A percentile compares a stretch with the other conserved stretches of the same genome.
Evolutionary conservation across 1,140 invertebrate genomes (phyloP).

Genomic region (Euura saliciscinereae): DNA sequence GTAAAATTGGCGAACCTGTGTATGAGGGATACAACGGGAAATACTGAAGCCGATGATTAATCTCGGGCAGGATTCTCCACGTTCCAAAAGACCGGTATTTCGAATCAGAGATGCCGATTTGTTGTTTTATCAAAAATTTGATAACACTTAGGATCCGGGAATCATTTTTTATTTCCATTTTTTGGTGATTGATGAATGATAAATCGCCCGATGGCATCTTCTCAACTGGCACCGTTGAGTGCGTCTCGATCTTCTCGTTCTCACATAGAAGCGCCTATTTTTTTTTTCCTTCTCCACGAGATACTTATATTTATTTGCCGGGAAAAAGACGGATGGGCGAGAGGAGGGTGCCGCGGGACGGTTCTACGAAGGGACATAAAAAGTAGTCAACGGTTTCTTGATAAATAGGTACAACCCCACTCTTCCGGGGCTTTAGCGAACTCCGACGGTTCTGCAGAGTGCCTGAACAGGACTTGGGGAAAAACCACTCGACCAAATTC

Average conservation of each 20-base stretch:
- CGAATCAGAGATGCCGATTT: too few relatives aligned
- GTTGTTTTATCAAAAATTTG: too few relatives aligned
- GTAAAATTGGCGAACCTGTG: not conserved
- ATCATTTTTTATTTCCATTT: too few relatives aligned
- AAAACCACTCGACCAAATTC: not conserved
- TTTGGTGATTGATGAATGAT: not conserved
- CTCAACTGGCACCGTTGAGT: not conserved
- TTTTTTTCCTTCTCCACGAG: too few relatives aligned
- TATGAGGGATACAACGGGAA: not conserved
- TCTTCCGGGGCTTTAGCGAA: not conserved
- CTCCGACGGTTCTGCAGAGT: not conserved
- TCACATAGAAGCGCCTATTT: not conserved
- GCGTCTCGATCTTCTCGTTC: not conserved
- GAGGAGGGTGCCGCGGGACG: not conserved
- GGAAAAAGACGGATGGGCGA: not conserved
- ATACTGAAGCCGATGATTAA: not conserved
- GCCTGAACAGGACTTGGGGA: not conserved
- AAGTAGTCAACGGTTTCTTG: constrained; percentile 1
- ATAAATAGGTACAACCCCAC: constrained; percentile 1
- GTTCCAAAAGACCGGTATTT: not conserved
- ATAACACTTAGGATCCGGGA: too few relatives aligned
- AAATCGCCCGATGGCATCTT: not conserved
- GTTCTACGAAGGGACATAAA: not conserved
- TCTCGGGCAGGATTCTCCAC: not conserved
- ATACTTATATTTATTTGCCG: not conserved